Evolutionary conservation across 1,140 invertebrate species (phyloP), one percentile per base, ranked within the genome.

Genomic region (Papilio dardanus): DNA sequence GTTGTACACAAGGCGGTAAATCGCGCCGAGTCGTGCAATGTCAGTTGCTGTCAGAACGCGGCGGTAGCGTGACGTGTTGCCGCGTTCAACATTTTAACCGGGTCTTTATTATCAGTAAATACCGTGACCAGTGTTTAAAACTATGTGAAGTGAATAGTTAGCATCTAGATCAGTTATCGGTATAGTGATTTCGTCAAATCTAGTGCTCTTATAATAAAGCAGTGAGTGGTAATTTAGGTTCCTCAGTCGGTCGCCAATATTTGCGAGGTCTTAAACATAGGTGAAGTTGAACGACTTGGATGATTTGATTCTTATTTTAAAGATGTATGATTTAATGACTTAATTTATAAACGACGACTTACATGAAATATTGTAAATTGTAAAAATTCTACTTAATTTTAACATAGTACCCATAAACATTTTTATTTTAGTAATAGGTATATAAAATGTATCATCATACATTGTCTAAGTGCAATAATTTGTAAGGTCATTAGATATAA

Each of bases 191-290:
- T 81, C 16, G 37, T 69, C 54, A 31, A 76, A 71, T 77, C 71
- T 85, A 89, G 86, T 90, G 86, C 77, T 76, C 74, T 76, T 84
- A 80, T 86, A 86, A 88, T 90, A 90, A 87, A 81, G 84, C 76
- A 76, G 78, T 90, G 86, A 87, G 89, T 92, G 90, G 85, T 89
- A 90, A 87, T 88, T 86, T 86, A 88, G 74, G 80, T 81, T 84
- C 42, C 42, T 46, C 19, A 79, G 81, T 83, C 80, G 81, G 79
- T 79, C 78, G 79, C 74, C 76, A 74, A 74, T 80, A 82, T 66
- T 81, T 84, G 37, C 68, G 35, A 68, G 40, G 68, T 82, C 75
- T 82, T 71, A 74, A 75, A 73, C 73, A 75, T 75, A 73, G 69
- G 79, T 77, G 74, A 74, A 54, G 74, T 74, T 79, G 75, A 21